Conservation (phyloP, 2,888 invertebrate genomes). For the Gymnocheta viridis region DNA sequence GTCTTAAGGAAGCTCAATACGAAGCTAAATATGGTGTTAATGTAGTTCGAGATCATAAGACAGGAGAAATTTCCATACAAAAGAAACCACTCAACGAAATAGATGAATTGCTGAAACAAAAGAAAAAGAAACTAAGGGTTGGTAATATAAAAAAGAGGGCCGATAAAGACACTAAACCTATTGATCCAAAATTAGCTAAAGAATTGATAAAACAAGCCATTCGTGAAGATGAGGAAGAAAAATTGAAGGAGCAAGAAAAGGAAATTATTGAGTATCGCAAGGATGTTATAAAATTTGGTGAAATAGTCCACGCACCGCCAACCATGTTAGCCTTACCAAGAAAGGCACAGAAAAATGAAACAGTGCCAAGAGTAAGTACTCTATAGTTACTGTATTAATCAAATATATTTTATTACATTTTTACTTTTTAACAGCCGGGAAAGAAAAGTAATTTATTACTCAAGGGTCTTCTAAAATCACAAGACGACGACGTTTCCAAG, state of each 20-base stretch:
- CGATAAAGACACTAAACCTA: constrained; percentile 60
- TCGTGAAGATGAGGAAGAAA: constrained; percentile 77
- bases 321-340: constrained; percentile 83
- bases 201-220: constrained; percentile 79
- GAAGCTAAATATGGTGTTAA: constrained; percentile 85
- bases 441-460: constrained; percentile 85
- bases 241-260: constrained; percentile 74
- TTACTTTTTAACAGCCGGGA: constrained; percentile 85
- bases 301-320: constrained; percentile 89
- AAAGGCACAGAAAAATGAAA: constrained; percentile 81
- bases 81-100: constrained; percentile 84
- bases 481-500: background rate
- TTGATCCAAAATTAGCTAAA: constrained; percentile 76
- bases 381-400: too few species aligned
- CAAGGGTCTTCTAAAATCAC: constrained; percentile 82
- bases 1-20: constrained; percentile 85
- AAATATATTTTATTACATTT: too few species aligned
- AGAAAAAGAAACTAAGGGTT: constrained; percentile 71
- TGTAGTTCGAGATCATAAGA: constrained; percentile 83
- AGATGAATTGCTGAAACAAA: constrained; percentile 83
- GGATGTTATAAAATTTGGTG: constrained; percentile 89
- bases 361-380: constrained; percentile 81
- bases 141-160: constrained; percentile 80
- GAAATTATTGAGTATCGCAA: constrained; percentile 83
- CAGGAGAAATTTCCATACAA: constrained; percentile 82